These are phyloP conservation scores for Valencia hispanica DNA, from an alignment of 2,797 vertebrate genomes.

Conservation along the genomic window DNA sequence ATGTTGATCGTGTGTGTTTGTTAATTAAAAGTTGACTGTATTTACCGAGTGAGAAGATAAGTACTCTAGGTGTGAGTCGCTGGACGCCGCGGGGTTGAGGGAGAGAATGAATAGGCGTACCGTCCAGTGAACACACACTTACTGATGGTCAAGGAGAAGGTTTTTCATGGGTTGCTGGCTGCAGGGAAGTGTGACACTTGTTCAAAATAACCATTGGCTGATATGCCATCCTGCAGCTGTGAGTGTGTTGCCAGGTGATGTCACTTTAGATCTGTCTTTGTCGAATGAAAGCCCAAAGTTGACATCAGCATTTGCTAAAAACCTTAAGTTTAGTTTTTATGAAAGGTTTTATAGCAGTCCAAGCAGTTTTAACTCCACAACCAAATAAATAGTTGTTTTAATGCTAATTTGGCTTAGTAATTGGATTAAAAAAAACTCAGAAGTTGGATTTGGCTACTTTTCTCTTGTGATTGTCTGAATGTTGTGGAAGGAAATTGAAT, in stretches of 20 bases:
- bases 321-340: slow-evolving; percentile 35
- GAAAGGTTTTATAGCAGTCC: slow-evolving; percentile 27
- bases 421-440: slow-evolving; percentile 25
- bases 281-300: slow-evolving; percentile 51
- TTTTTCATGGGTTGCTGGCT: slow-evolving; percentile 32
- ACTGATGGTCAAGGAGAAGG: slow-evolving; percentile 19
- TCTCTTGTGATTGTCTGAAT: slow-evolving; percentile 42
- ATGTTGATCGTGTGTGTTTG: slow-evolving; percentile 12
- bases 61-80: slow-evolving; percentile 37
- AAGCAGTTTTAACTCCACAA: slow-evolving; percentile 21
- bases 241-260: slow-evolving; percentile 49
- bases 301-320: slow-evolving; percentile 52
- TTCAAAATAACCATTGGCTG: slow-evolving; percentile 53
- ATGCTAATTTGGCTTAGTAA: slow-evolving; percentile 18
- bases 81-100: slow-evolving; percentile 30
- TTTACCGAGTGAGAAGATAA: slow-evolving; percentile 42
- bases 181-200: slow-evolving; percentile 49
- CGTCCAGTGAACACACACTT: slow-evolving; percentile 34
- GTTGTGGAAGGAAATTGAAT: slow-evolving; percentile 65
- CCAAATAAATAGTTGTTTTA: slow-evolving; percentile 22
- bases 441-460: slow-evolving; percentile 42
- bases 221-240: slow-evolving; percentile 31
- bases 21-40: slow-evolving; percentile 44
- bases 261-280: slow-evolving; percentile 39
- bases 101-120: slow-evolving; percentile 16